Evolutionary conservation across 2,797 vertebrate genomes (phyloP).

Genomic region (Muscicapa striata): DNA sequence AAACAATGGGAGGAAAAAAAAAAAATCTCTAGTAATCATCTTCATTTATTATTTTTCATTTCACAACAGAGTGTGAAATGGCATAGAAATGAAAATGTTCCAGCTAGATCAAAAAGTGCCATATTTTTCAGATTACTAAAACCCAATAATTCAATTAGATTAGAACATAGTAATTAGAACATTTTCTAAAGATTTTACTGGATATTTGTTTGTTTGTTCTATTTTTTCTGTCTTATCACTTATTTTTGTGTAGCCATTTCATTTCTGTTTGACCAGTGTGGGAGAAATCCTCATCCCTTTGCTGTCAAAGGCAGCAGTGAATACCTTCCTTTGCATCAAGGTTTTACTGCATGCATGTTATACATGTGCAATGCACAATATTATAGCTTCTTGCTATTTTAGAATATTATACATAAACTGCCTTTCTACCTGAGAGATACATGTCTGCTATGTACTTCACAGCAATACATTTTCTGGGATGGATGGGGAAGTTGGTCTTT

Average conservation of each 20-base stretch:
- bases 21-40: background rate
- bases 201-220: background rate
- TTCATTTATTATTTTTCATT: background rate
- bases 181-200: background rate
- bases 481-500: background rate
- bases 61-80: background rate
- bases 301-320: background rate
- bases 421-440: background rate
- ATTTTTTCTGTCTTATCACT: background rate
- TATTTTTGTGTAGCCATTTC: background rate
- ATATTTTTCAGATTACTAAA: background rate
- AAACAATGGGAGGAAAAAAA: background rate
- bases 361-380: fast-evolving
- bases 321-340: background rate
- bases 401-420: background rate
- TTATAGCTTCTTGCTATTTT: background rate
- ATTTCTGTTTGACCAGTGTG: background rate
- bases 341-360: background rate
- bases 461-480: background rate
- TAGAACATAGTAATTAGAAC: background rate
- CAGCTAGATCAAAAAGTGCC: background rate
- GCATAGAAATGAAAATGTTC: background rate
- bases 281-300: background rate
- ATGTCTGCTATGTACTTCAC: background rate
- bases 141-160: background rate